Conservation (phyloP, 1,140 invertebrate species). For the Lepidostoma basale region DNA sequence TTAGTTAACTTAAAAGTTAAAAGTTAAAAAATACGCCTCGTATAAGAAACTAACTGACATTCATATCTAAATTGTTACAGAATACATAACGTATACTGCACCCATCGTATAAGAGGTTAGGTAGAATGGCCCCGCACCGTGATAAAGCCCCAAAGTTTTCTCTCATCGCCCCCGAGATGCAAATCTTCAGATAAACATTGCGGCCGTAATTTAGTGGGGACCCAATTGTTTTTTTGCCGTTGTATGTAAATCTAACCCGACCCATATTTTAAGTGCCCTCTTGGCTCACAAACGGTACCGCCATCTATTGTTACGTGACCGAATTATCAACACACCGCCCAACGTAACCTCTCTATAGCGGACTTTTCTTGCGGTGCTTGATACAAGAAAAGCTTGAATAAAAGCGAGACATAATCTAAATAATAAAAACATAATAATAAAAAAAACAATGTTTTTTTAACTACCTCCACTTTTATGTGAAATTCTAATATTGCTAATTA, state of each 20-base stretch:
- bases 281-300: constrained; percentile 25
- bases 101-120: too few species aligned
- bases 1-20: too few species aligned
- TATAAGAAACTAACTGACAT: too few species aligned
- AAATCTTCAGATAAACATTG: constrained; percentile 30
- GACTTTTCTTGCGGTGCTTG: not conserved
- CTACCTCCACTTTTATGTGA: too few species aligned
- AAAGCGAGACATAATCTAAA: not conserved
- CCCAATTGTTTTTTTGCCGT: constrained; percentile 23
- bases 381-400: not conserved
- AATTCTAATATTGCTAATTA: not conserved
- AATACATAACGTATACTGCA: too few species aligned
- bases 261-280: constrained; percentile 30
- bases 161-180: not conserved
- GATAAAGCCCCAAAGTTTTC: not conserved
- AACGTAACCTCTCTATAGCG: not conserved
- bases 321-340: constrained; percentile 25
- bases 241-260: constrained; percentile 28
- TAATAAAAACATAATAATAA: not conserved
- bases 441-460: too few species aligned
- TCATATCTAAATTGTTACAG: too few species aligned
- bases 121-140: not conserved
- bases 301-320: constrained; percentile 40
- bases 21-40: too few species aligned
- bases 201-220: constrained; percentile 22